phyloP scores from a whole-genome alignment of 2,888 invertebrate genomes.

The Chrysodeixis includens region DNA sequence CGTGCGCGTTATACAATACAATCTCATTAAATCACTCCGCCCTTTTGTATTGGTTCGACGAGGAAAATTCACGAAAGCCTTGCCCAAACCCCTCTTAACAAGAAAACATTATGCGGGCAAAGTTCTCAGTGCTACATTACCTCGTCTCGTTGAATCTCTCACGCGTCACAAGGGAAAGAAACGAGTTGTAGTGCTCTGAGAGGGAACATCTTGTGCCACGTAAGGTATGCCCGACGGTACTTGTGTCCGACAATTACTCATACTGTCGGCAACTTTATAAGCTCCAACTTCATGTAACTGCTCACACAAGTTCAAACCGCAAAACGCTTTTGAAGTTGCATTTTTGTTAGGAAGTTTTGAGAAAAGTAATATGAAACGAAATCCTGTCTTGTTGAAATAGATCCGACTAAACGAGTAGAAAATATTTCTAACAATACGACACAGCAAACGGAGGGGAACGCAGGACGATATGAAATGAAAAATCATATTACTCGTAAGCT shows the following conservation, averaged over 20 bases:
- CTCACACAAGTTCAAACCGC: conserved; percentile 12
- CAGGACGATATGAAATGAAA: conserved; percentile 5
- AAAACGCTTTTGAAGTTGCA: conserved; percentile 4
- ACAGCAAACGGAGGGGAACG: not conserved
- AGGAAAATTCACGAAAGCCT: conserved; percentile 4
- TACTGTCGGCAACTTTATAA: conserved; percentile 33
- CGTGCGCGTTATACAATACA: not conserved
- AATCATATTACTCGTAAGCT: conserved; percentile 5
- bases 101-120: conserved; percentile 20
- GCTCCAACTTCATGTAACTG: conserved; percentile 18
- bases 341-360: not conserved
- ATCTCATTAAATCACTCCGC: not conserved
- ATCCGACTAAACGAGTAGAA: conserved; percentile 1
- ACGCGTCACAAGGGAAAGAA: conserved; percentile 34
- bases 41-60: conserved; percentile 1
- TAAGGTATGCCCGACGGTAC: conserved; percentile 33
- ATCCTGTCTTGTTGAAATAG: not conserved
- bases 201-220: conserved; percentile 38
- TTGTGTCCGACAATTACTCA: conserved; percentile 36
- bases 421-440: conserved; percentile 1
- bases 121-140: conserved; percentile 30
- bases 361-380: not conserved
- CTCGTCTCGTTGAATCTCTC: conserved; percentile 36
- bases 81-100: conserved; percentile 7
- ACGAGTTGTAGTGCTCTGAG: conserved; percentile 42